These are phyloP conservation scores for Cochlearius cochlearius DNA, from an alignment of 2,113 vertebrate species.

Conservation along the genomic window DNA sequence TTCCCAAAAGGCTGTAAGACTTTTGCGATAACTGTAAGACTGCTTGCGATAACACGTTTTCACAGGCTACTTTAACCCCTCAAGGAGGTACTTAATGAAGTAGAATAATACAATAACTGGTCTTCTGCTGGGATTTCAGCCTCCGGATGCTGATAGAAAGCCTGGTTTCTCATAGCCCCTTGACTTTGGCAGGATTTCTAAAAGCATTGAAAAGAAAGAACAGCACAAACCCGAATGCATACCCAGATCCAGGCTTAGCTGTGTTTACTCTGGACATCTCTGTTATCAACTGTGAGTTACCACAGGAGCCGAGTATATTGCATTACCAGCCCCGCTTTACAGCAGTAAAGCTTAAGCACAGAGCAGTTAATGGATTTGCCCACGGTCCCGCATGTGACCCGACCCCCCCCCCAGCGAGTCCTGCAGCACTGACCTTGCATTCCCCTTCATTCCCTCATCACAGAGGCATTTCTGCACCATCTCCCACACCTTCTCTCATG, in stretches of 20 bases:
- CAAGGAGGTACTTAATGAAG: slow-evolving; percentile 33
- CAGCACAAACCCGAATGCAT: neutral
- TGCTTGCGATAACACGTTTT: neutral
- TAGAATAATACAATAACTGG: slow-evolving; percentile 15
- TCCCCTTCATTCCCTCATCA: slow-evolving; percentile 65
- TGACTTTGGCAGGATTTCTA: slow-evolving; percentile 6
- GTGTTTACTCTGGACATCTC: slow-evolving; percentile 47
- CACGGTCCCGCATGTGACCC: neutral
- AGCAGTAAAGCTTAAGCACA: slow-evolving; percentile 42
- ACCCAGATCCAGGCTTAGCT: slow-evolving; percentile 49
- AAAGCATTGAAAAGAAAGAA: neutral
- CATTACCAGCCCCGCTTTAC: slow-evolving; percentile 27
- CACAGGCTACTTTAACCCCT: slow-evolving; percentile 48
- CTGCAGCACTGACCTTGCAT: slow-evolving; percentile 51
- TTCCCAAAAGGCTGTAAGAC: slow-evolving; percentile 20
- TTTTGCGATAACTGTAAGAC: neutral
- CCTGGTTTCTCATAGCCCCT: neutral
- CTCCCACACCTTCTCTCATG: slow-evolving; percentile 65
- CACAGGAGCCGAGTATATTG: slow-evolving; percentile 52
- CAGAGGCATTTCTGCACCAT: slow-evolving; percentile 65
- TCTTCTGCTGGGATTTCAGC: slow-evolving; percentile 21
- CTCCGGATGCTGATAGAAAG: neutral
- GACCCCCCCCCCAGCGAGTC: slow-evolving; percentile 8
- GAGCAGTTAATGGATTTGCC: slow-evolving; percentile 61
- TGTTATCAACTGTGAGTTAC: slow-evolving; percentile 59